Evolutionary conservation across 2,888 invertebrate species (phyloP).

Genomic region (Tetranychus piercei): DNA sequence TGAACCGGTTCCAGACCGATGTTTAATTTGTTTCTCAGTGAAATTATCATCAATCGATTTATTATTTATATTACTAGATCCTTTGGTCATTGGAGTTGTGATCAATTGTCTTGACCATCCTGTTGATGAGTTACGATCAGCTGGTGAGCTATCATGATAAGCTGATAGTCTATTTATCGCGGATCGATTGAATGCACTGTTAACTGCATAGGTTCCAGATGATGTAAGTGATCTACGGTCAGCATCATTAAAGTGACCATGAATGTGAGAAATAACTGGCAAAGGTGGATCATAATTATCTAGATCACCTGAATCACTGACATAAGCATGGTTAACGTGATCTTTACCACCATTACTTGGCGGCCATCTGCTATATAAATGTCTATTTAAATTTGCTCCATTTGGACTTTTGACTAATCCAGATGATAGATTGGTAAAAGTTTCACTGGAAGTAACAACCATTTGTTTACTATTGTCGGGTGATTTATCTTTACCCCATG

Average conservation of each 20-base stretch:
- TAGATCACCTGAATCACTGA: slow-evolving; percentile 18
- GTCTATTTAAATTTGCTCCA: neutral
- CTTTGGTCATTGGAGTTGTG: neutral
- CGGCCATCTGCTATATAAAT: neutral
- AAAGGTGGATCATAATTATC: neutral
- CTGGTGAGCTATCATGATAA: slow-evolving; percentile 12
- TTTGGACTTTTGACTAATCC: neutral
- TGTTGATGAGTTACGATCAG: neutral
- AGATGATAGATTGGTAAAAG: neutral
- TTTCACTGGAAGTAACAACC: slow-evolving; percentile 2
- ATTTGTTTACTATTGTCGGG: neutral
- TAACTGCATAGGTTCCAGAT: neutral
- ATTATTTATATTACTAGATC: neutral
- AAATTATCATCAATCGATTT: neutral
- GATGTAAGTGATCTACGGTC: neutral
- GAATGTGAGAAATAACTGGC: neutral
- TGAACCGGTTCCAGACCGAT: slow-evolving; percentile 1
- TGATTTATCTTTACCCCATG: slow-evolving; percentile 24
- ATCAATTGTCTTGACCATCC: neutral
- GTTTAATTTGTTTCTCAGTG: neutral
- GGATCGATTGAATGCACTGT: neutral
- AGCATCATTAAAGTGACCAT: neutral
- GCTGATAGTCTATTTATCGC: slow-evolving; percentile 11
- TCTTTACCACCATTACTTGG: slow-evolving; percentile 5
- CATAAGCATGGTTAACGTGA: slow-evolving; percentile 19